Evolutionary conservation across 2,113 vertebrate genomes (phyloP).

Genomic region (Brachyistius frenatus): DNA sequence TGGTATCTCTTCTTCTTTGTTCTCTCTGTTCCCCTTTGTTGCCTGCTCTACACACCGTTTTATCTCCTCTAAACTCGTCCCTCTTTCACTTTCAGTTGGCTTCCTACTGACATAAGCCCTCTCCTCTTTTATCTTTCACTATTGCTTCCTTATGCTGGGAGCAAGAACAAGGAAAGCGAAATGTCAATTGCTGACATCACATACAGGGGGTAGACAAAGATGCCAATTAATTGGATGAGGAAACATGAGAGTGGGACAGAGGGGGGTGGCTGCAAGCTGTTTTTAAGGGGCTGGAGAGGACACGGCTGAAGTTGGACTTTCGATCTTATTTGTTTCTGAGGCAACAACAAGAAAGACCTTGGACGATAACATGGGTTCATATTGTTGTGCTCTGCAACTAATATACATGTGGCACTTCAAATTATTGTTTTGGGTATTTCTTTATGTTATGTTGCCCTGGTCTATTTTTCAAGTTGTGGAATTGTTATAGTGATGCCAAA

Average conservation of each 20-base stretch:
- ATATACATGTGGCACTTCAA: constrained; percentile 31
- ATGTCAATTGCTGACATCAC: constrained; percentile 29
- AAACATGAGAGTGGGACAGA: constrained; percentile 27
- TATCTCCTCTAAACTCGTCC: constrained; percentile 1
- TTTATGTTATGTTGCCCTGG: constrained; percentile 40
- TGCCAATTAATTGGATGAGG: constrained; percentile 30
- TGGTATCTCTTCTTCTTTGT: constrained; percentile 6
- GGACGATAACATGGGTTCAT: constrained; percentile 30
- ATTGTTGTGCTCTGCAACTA: constrained; percentile 21
- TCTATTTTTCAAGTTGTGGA: constrained; percentile 66
- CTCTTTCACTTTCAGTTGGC: constrained; percentile 34
- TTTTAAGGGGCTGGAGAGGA: constrained; percentile 43
- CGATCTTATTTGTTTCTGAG: constrained; percentile 37
- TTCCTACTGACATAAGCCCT: constrained; percentile 1
- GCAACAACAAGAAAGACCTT: constrained; percentile 31
- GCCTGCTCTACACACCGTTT: not conserved
- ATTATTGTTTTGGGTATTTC: constrained; percentile 37
- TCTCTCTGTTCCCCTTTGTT: constrained; percentile 6
- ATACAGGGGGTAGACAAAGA: constrained; percentile 26
- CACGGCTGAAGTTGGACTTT: constrained; percentile 29
- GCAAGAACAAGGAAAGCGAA: constrained; percentile 47
- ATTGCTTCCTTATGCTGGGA: constrained; percentile 5
- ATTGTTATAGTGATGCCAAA: constrained; percentile 64
- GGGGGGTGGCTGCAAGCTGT: constrained; percentile 37
- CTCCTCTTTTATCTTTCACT: constrained; percentile 24